Evolutionary conservation across 1,140 invertebrate species (phyloP).

Genomic region (Lethrus apterus): DNA sequence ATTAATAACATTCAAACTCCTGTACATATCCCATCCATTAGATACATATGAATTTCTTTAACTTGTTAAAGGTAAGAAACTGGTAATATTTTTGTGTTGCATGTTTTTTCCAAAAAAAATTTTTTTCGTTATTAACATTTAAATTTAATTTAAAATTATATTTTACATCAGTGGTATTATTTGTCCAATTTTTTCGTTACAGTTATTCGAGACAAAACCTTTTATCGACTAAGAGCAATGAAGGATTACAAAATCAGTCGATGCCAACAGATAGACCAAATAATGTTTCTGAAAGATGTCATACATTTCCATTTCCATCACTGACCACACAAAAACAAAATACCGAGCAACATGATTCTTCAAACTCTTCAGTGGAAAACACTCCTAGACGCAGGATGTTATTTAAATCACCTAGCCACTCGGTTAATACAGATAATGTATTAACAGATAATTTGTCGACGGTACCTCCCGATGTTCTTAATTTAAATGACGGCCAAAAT

Average conservation of each 20-base stretch:
- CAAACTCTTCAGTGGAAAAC: conserved; percentile 26
- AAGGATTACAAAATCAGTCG: conserved; percentile 37
- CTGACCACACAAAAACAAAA: conserved; percentile 35
- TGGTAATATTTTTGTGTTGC: not conserved
- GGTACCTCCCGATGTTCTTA: conserved; percentile 46
- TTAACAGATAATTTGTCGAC: too few relatives aligned
- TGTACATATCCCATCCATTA: too few relatives aligned
- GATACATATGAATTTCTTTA: too few relatives aligned
- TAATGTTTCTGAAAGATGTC: conserved; percentile 3
- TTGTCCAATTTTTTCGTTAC: too few relatives aligned
- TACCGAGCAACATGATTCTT: conserved; percentile 28
- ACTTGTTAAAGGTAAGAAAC: too few relatives aligned
- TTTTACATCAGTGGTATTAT: too few relatives aligned
- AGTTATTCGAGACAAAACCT: conserved; percentile 81
- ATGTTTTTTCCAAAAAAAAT: not conserved
- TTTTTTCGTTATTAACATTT: not conserved
- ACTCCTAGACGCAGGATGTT: not conserved
- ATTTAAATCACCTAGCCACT: conserved; percentile 8
- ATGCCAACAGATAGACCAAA: conserved; percentile 16
- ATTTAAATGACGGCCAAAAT: conserved; percentile 42
- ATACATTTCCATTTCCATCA: conserved; percentile 9
- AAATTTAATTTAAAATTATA: not conserved
- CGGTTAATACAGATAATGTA: conserved; percentile 16
- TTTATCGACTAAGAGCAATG: conserved; percentile 65
- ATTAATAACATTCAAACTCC: too few relatives aligned